Evolutionary conservation across 2,113 vertebrate genomes (phyloP).

Genomic region (Nerophis lumbriciformis): DNA sequence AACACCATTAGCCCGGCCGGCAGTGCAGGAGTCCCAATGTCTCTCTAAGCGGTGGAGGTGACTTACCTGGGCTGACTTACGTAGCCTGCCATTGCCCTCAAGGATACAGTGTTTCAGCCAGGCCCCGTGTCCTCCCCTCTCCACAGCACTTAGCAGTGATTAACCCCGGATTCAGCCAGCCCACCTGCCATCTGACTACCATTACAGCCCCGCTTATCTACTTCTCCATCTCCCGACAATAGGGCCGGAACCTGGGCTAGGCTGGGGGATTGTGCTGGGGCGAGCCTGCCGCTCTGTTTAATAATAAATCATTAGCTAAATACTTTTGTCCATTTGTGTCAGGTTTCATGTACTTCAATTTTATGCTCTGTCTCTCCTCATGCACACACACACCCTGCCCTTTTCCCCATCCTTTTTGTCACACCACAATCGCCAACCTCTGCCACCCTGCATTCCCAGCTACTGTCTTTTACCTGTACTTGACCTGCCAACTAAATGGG

Average conservation of each 20-base stretch:
- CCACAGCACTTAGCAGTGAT: slow-evolving; percentile 80
- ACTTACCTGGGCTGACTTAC: slow-evolving; percentile 67
- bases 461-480: slow-evolving; percentile 9
- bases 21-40: slow-evolving; percentile 46
- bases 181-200: slow-evolving; percentile 79
- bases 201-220: slow-evolving; percentile 74
- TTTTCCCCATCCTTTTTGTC: slow-evolving; percentile 16
- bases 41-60: slow-evolving; percentile 48
- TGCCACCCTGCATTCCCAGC: slow-evolving; percentile 30
- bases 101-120: slow-evolving; percentile 67
- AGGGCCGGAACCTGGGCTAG: slow-evolving; percentile 58
- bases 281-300: slow-evolving; percentile 66
- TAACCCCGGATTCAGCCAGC: slow-evolving; percentile 69
- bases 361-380: slow-evolving; percentile 64
- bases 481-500: background rate
- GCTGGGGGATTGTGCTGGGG: slow-evolving; percentile 50
- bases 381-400: slow-evolving; percentile 8
- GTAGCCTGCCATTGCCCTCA: slow-evolving; percentile 54
- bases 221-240: slow-evolving; percentile 72
- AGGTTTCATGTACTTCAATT: slow-evolving; percentile 76
- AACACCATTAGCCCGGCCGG: slow-evolving; percentile 52
- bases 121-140: slow-evolving; percentile 61
- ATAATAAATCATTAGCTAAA: slow-evolving; percentile 82
- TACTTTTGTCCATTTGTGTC: slow-evolving; percentile 80
- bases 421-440: slow-evolving; percentile 5